These are phyloP conservation scores for Hyposoter didymator DNA, from an alignment of 2,888 invertebrate species.

Conservation along the genomic window DNA sequence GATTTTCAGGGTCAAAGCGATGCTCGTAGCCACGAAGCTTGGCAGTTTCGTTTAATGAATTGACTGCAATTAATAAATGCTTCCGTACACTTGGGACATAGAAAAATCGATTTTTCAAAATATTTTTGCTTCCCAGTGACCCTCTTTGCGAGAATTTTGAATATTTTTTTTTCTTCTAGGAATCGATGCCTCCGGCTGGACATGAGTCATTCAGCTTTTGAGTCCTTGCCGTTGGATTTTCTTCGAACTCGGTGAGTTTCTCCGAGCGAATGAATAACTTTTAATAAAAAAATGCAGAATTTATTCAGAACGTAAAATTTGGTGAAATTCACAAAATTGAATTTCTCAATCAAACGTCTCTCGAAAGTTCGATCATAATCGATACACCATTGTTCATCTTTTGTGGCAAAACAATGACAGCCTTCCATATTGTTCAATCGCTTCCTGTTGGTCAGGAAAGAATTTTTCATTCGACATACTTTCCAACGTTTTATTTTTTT, in stretches of 20 bases:
- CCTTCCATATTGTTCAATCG: neutral
- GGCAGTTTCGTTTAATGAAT: neutral
- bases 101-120: neutral
- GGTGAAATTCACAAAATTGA: neutral
- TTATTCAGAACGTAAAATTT: too few relatives aligned
- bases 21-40: neutral
- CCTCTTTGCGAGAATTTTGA: neutral
- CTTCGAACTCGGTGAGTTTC: too few relatives aligned
- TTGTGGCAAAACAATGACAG: neutral
- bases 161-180: too few relatives aligned
- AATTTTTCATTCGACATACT: neutral
- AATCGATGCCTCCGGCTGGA: too few relatives aligned
- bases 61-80: neutral
- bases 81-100: neutral
- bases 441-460: neutral
- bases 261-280: too few relatives aligned
- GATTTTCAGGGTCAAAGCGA: neutral
- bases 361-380: neutral
- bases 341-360: neutral
- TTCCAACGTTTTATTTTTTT: neutral
- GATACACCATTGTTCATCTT: neutral
- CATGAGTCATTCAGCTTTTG: too few relatives aligned
- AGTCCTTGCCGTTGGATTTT: too few relatives aligned
- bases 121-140: neutral
- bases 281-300: too few relatives aligned